Conservation (phyloP, 1,140 invertebrate species). For the Dinothrombium tinctorium region DNA sequence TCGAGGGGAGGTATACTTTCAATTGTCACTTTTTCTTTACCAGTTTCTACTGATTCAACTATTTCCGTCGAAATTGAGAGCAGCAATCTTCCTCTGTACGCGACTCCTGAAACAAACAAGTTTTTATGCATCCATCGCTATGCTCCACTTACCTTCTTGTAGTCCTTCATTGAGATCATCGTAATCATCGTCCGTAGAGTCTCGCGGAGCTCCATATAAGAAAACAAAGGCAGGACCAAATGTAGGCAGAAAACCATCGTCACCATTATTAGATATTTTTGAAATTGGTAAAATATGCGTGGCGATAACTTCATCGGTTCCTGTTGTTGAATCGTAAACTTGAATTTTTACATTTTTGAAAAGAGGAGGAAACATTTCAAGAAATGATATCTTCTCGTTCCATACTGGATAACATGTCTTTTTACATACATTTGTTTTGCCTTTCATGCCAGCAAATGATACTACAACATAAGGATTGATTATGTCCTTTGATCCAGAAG, state of each 20-base stretch:
- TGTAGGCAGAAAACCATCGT: conserved; percentile 47
- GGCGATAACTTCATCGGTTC: conserved; percentile 51
- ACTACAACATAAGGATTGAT: conserved; percentile 70
- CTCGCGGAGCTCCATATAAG: conserved; percentile 58
- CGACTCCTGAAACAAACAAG: no score
- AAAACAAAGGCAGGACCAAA: conserved; percentile 64
- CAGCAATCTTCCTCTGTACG: conserved; percentile 34
- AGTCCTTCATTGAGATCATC: conserved; percentile 53
- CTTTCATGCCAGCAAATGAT: conserved; percentile 53
- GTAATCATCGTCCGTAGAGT: conserved; percentile 55
- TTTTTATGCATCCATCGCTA: no score
- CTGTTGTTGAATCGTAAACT: conserved; percentile 44
- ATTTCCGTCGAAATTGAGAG: conserved; percentile 12
- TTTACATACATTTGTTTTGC: conserved; percentile 45
- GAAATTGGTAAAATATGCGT: conserved; percentile 61
- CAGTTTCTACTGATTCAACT: conserved; percentile 3
- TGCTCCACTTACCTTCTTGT: conserved; percentile 60
- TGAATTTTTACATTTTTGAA: conserved; percentile 61
- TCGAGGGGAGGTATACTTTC: neutral
- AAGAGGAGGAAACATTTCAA: conserved; percentile 64
- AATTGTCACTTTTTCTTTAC: neutral
- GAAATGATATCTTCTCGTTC: conserved; percentile 62
- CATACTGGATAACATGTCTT: conserved; percentile 49
- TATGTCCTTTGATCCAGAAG: conserved; percentile 40
- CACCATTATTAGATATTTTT: conserved; percentile 50